Evolutionary conservation across 2,113 vertebrate genomes (phyloP).

Genomic region (Cebus imitator): DNA sequence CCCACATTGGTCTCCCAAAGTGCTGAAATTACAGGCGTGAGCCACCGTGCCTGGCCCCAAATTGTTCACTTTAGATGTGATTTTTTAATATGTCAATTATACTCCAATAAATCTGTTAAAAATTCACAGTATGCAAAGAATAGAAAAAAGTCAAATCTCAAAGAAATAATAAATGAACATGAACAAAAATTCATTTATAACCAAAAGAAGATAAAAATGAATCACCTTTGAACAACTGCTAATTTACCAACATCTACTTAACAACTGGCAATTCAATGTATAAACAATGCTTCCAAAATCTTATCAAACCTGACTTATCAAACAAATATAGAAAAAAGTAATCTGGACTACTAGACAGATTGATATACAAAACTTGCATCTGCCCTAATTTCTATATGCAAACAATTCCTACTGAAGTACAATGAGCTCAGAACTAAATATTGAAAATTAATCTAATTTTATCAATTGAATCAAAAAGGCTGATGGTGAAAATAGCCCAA

Average conservation of each 20-base stretch:
- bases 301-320: neutral
- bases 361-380: neutral
- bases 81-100: constrained; percentile 2
- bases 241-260: neutral
- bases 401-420: neutral
- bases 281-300: constrained; percentile 2
- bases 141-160: constrained; percentile 6
- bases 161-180: neutral
- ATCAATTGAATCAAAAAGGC: neutral
- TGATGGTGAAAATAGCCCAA: neutral
- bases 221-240: neutral
- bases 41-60: neutral
- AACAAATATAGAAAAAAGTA: neutral
- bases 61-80: neutral
- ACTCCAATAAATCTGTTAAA: neutral
- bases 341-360: neutral
- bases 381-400: neutral
- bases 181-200: neutral
- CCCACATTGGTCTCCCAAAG: too few species aligned
- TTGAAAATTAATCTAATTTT: neutral
- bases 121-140: constrained; percentile 46
- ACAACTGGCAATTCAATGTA: neutral
- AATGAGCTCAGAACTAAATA: constrained; percentile 2
- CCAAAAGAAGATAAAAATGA: neutral
- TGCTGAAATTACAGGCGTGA: too few species aligned